Conservation (phyloP, 2,797 vertebrate species). For the Falco columbarius region DNA sequence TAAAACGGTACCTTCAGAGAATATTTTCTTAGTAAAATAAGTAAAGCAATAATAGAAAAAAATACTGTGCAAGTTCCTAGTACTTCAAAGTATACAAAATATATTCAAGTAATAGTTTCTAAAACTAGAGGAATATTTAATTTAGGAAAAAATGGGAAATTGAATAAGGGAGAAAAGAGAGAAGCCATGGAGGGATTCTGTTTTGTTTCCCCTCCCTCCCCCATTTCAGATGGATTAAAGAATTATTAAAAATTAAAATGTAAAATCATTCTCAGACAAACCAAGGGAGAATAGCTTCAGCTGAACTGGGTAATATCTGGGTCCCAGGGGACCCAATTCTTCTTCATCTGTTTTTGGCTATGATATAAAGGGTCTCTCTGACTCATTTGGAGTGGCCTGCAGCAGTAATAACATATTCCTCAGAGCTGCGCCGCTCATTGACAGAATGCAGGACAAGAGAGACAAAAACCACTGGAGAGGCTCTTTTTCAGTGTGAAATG, state of each 20-base stretch:
- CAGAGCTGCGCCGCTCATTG: neutral
- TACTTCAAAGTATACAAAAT: neutral
- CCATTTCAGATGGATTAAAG: conserved; percentile 38
- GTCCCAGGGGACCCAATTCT: neutral
- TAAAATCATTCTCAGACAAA: conserved; percentile 30
- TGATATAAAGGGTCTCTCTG: neutral
- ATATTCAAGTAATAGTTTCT: neutral
- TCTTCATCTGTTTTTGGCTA: conserved; percentile 34
- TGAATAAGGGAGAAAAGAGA: neutral
- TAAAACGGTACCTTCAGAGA: neutral
- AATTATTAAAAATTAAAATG: conserved; percentile 66
- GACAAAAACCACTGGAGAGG: conserved; percentile 19
- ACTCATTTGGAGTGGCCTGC: conserved; percentile 20
- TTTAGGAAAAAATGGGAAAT: neutral
- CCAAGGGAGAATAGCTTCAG: conserved; percentile 18
- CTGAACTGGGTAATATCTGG: conserved; percentile 19
- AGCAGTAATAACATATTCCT: conserved; percentile 24
- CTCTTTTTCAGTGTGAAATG: neutral
- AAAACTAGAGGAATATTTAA: neutral
- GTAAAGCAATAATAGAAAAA: neutral
- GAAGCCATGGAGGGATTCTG: neutral
- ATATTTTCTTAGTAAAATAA: neutral
- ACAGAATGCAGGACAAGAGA: neutral
- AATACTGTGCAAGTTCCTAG: neutral
- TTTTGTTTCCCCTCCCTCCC: conserved; percentile 22